Conservation (phyloP, 2,888 invertebrate species). For the Nephrotoma appendiculata region DNA sequence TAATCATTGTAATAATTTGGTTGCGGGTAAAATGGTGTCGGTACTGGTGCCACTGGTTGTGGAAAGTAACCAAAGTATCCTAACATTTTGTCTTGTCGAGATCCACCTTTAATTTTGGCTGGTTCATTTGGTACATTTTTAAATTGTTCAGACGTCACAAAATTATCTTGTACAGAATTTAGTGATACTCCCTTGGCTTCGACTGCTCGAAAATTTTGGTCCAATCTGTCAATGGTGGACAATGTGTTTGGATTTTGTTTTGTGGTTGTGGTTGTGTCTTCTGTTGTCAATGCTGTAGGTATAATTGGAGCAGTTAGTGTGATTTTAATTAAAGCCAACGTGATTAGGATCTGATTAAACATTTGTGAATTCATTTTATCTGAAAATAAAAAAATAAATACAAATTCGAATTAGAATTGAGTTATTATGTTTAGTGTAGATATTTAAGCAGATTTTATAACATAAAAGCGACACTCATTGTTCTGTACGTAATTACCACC, state of each 20-base stretch:
- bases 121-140: not conserved
- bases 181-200: not conserved
- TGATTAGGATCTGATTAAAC: not conserved
- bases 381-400: not conserved
- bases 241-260: not conserved
- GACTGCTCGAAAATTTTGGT: not conserved
- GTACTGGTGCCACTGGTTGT: not conserved
- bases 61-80: conserved; percentile 4
- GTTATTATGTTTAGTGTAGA: too few species aligned
- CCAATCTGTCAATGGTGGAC: too few species aligned
- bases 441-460: too few species aligned
- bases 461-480: too few species aligned
- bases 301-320: not conserved
- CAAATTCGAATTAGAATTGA: not conserved
- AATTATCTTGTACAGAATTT: not conserved
- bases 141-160: not conserved
- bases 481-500: too few species aligned
- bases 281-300: not conserved
- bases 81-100: conserved; percentile 4
- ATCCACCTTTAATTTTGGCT: not conserved
- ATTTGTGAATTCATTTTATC: not conserved
- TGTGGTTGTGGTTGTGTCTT: not conserved
- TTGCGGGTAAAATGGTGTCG: not conserved
- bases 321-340: not conserved
- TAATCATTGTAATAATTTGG: not conserved